Evolutionary conservation across 2,888 invertebrate species (phyloP).

Genomic region (Gymnosoma rotundatum): DNA sequence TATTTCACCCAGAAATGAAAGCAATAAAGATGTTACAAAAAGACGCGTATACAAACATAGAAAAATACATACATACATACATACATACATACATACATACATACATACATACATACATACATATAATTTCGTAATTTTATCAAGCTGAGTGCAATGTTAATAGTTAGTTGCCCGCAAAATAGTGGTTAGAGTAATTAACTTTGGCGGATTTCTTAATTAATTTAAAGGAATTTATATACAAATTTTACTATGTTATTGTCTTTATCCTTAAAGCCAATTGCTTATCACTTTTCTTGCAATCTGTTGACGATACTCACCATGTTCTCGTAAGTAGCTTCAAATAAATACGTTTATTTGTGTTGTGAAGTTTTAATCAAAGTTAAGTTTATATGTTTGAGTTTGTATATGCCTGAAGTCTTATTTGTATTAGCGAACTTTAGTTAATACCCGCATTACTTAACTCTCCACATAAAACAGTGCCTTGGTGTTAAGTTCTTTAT

Average conservation of each 20-base stretch:
- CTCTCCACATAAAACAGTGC: slow-evolving; percentile 10
- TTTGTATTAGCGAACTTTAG: neutral
- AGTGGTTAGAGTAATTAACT: neutral
- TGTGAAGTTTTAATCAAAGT: neutral
- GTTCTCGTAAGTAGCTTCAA: slow-evolving; percentile 7
- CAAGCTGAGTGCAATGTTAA: no score
- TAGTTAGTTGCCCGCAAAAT: neutral
- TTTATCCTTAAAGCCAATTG: slow-evolving; percentile 4
- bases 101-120: no score
- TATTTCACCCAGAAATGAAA: neutral
- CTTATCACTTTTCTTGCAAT: neutral
- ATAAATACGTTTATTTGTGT: slow-evolving; percentile 12
- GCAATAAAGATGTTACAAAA: neutral
- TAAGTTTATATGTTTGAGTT: neutral
- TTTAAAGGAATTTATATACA: neutral
- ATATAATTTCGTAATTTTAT: neutral
- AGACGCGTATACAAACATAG: no score
- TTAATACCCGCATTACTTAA: neutral
- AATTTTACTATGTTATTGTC: neutral
- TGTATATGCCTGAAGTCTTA: neutral
- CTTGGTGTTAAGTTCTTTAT: slow-evolving; percentile 27
- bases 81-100: no score
- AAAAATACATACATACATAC: no score
- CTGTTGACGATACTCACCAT: neutral
- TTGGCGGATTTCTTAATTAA: neutral